A percentile compares a stretch with the other conserved stretches of the same genome.
Conservation (phyloP, 2,113 vertebrate species). For the Clarias batrachus region DNA sequence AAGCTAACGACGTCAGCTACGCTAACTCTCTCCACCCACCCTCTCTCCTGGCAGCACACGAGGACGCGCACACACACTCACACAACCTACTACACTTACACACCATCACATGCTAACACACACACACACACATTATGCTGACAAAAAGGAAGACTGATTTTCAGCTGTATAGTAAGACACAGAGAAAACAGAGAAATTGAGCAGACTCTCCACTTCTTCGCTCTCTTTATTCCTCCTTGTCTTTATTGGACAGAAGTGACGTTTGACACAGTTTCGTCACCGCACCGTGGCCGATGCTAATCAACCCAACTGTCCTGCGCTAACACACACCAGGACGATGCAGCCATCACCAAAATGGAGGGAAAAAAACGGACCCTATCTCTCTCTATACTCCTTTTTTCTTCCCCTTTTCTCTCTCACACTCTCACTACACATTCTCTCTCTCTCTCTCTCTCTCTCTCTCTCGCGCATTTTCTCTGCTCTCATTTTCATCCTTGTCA, state of each 20-base stretch:
- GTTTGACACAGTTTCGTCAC: constrained; percentile 27
- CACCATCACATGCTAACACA: constrained; percentile 17
- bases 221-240: neutral
- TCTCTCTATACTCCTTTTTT: constrained; percentile 4
- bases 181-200: neutral
- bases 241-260: constrained; percentile 13
- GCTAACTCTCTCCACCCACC: constrained; percentile 37
- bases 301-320: constrained; percentile 7
- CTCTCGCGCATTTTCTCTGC: neutral
- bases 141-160: constrained; percentile 6
- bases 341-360: constrained; percentile 47
- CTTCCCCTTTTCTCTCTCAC: neutral
- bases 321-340: constrained; percentile 24
- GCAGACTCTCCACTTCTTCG: neutral
- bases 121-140: constrained; percentile 5
- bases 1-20: constrained; percentile 37
- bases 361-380: constrained; percentile 20
- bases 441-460: neutral
- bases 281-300: constrained; percentile 19
- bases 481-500: constrained; percentile 21
- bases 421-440: neutral
- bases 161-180: neutral
- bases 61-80: constrained; percentile 10
- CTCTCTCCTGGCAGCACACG: constrained; percentile 8
- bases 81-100: constrained; percentile 22